Evolutionary conservation across 2,888 invertebrate genomes (phyloP), one percentile per base, ranked within the genome.

Genomic region (Polyploca ridens): DNA sequence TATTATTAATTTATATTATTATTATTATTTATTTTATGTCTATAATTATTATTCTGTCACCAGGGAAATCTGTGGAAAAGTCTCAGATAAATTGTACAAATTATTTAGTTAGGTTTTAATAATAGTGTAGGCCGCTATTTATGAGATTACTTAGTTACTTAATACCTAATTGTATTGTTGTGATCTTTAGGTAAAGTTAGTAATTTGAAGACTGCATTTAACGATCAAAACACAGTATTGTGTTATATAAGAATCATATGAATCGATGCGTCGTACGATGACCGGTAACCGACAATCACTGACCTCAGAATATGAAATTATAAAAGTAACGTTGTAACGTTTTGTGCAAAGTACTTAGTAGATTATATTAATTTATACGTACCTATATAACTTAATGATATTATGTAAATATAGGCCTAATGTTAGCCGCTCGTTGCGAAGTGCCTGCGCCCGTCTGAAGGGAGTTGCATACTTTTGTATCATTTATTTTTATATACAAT

Each of bases 321-420:
- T 81, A 78, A 72, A 87, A 85, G 81, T 83, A 81, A 82, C 76
- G 84, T 89, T 90, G 89, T 92, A 90, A 90, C 89, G 87, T 86
- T 87, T 88, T 93, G 93, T 92, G 93, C 93, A 93, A 91, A 92
- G 94, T 94, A 94, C 94, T 94, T 94, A 94, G 88, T 94, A 94
- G 94, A 85, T 86, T 90, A 90, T 92, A 93, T 90, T 94, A 93
- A 93, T 93, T 93, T 93, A 94, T 93, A 88, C 85, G 84, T 88
- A 87, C 82, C 71, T 84, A 83, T 81, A 78, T 91, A 90, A 90
- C 79, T 85, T 88, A 87, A 89, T 74, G 74, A 83, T 89, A 89
- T 84, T 82, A 64, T 92, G 93, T 93, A 94, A 86, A 94, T 94
- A 94, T 92, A 92, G 89, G 64, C 68, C 71, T 89, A 89, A 63